A percentile compares a stretch with the other conserved stretches of the same genome.
Evolutionary conservation across 2,113 vertebrate genomes (phyloP).

Genomic region (Cheilinus undulatus): DNA sequence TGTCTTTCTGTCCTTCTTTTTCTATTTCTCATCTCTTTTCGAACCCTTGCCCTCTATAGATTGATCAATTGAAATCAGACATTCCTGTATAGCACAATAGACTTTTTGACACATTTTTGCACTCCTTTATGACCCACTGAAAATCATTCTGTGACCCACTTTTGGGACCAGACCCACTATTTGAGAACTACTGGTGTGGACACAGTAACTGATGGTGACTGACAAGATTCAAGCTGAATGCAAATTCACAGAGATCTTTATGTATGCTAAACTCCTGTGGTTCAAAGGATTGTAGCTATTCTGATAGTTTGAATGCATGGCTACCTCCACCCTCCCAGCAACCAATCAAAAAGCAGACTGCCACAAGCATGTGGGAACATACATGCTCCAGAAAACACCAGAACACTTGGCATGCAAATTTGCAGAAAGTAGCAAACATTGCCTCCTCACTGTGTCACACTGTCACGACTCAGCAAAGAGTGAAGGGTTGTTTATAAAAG

Average conservation of each 20-base stretch:
- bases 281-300: slow-evolving; percentile 27
- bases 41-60: too few relatives aligned
- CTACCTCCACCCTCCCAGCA: slow-evolving; percentile 22
- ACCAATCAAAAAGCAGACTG: slow-evolving; percentile 26
- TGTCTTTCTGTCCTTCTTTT: too few relatives aligned
- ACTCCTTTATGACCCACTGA: too few relatives aligned
- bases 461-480: background rate
- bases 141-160: background rate
- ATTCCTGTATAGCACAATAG: too few relatives aligned
- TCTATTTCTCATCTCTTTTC: too few relatives aligned
- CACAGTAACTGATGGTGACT: slow-evolving; percentile 9
- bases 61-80: too few relatives aligned
- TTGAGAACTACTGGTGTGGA: background rate
- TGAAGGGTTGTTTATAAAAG: slow-evolving; percentile 1
- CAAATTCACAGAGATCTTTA: slow-evolving; percentile 10
- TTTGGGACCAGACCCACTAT: background rate
- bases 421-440: background rate
- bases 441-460: background rate
- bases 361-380: slow-evolving; percentile 18
- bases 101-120: too few relatives aligned
- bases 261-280: background rate
- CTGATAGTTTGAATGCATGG: slow-evolving; percentile 15
- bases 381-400: background rate
- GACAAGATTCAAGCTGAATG: slow-evolving; percentile 5
- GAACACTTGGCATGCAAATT: background rate